Evolutionary conservation across 2,113 vertebrate genomes (phyloP).

Genomic region (Pardalotus punctatus): DNA sequence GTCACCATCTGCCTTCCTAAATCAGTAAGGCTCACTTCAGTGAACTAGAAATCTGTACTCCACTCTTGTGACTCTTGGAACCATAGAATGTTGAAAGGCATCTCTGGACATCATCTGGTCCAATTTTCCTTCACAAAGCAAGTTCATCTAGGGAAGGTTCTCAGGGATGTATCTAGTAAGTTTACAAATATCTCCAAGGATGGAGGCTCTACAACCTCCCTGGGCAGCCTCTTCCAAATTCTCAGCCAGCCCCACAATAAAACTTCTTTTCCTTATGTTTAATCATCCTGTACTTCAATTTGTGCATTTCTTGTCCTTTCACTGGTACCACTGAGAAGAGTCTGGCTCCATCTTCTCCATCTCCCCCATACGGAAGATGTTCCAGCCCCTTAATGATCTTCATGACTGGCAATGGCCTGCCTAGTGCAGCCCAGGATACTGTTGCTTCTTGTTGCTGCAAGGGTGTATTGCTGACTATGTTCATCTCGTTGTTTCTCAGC

Average conservation of each 20-base stretch:
- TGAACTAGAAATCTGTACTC: conserved; percentile 12
- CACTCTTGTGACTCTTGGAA: neutral
- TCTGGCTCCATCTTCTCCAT: neutral
- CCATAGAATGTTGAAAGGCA: neutral
- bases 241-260: neutral
- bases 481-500: neutral
- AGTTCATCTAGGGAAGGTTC: neutral
- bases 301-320: neutral
- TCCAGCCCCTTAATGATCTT: neutral
- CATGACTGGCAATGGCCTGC: neutral
- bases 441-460: neutral
- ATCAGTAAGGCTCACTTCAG: neutral
- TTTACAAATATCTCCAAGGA: neutral
- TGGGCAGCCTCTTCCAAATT: neutral
- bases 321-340: neutral
- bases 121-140: neutral
- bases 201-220: neutral
- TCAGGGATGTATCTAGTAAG: neutral
- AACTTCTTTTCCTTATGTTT: neutral
- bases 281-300: neutral
- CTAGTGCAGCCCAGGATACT: neutral
- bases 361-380: neutral
- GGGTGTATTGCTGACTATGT: neutral
- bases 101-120: neutral
- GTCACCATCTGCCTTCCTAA: conserved; percentile 41